phyloP scores from a whole-genome alignment of 1,140 invertebrate genomes.

The Diabrotica virgifera region DNA sequence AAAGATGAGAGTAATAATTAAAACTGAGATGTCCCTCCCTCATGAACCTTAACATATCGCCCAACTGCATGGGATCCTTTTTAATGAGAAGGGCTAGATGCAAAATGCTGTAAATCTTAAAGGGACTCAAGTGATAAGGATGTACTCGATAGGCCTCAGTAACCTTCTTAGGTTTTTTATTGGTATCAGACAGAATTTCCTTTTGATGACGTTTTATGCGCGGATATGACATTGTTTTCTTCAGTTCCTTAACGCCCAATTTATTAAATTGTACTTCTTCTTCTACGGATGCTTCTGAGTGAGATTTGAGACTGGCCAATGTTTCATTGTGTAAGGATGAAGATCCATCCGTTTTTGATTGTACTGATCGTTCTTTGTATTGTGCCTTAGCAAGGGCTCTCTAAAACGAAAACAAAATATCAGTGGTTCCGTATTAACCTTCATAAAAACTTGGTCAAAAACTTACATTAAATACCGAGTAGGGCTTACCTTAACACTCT shows the following conservation, averaged over 20 bases:
- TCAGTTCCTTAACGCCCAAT: conserved; percentile 43
- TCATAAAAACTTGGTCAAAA: too few relatives aligned
- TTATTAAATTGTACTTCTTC: conserved; percentile 46
- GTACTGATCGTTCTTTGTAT: conserved; percentile 47
- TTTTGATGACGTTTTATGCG: conserved; percentile 42
- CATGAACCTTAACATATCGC: conserved; percentile 58
- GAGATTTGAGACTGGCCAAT: conserved; percentile 42
- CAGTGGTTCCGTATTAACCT: neutral
- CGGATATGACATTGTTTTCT: conserved; percentile 35
- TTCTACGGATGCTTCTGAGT: conserved; percentile 30
- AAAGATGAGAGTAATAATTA: conserved; percentile 53
- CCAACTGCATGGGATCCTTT: conserved; percentile 55
- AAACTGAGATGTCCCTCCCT: conserved; percentile 60
- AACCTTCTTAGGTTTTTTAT: too few relatives aligned
- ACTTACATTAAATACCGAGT: too few relatives aligned
- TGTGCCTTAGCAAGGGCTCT: conserved; percentile 33
- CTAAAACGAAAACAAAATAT: conserved; percentile 1
- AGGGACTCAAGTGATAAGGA: conserved; percentile 18
- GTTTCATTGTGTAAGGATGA: conserved; percentile 46
- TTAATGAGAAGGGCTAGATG: conserved; percentile 57
- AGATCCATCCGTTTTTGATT: conserved; percentile 37
- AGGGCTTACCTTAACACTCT: too few relatives aligned
- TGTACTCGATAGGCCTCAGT: too few relatives aligned
- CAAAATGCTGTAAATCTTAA: conserved; percentile 52
- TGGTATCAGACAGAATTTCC: conserved; percentile 8